phyloP scores from a whole-genome alignment of 1,140 invertebrate species.

The Argopecten irradians region DNA sequence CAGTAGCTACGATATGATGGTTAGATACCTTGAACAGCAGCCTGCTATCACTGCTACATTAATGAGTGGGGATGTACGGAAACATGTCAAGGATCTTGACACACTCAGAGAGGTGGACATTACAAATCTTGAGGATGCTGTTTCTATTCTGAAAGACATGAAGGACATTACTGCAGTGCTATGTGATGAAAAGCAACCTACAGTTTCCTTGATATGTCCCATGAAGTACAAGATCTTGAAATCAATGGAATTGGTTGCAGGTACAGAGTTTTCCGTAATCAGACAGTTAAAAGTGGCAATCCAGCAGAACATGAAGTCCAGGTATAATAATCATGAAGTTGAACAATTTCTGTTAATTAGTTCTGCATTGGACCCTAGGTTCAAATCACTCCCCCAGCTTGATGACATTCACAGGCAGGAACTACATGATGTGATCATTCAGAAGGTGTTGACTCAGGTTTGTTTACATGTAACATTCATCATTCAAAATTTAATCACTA shows the following conservation, averaged over 20 bases:
- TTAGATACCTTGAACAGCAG: conserved; percentile 52
- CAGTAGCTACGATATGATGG: conserved; percentile 61
- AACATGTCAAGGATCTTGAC: conserved; percentile 31
- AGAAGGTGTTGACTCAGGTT: neutral
- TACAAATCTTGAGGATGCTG: conserved; percentile 30
- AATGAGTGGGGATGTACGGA: neutral
- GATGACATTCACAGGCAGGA: conserved; percentile 23
- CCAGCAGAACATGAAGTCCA: conserved; percentile 1
- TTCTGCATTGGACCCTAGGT: conserved; percentile 12
- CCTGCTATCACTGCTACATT: conserved; percentile 30
- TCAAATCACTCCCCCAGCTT: conserved; percentile 22
- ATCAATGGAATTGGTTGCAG: neutral
- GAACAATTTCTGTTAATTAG: neutral
- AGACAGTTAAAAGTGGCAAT: conserved; percentile 29
- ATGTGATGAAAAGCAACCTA: conserved; percentile 33
- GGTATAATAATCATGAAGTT: conserved; percentile 13
- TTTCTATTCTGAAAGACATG: conserved; percentile 29
- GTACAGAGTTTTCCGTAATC: neutral
- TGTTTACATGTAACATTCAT: too few species aligned
- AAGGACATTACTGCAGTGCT: conserved; percentile 38
- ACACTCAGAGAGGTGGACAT: conserved; percentile 37
- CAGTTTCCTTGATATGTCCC: conserved; percentile 34
- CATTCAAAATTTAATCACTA: neutral
- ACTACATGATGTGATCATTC: neutral
- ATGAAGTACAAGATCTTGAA: conserved; percentile 28